A percentile compares a stretch with the other conserved stretches of the same genome.
These are phyloP conservation scores for Siderastrea siderea DNA, from an alignment of 92 coral and sea anemone genomes.

Conservation along the genomic window DNA sequence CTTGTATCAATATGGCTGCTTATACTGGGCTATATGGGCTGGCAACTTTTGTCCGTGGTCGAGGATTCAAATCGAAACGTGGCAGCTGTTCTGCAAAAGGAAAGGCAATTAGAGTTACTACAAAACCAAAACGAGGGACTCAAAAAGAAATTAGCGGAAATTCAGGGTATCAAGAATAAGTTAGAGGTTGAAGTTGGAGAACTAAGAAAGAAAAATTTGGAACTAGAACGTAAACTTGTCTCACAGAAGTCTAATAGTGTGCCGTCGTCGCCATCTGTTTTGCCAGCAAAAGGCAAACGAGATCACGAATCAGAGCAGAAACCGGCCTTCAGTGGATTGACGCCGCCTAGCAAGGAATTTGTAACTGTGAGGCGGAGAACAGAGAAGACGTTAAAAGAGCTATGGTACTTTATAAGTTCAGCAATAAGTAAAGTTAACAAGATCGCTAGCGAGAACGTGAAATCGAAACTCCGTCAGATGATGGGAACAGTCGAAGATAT, in stretches of 20 bases:
- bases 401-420: slow-evolving; percentile 94
- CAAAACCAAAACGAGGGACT: slow-evolving; percentile 70
- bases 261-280: not conserved
- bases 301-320: not conserved
- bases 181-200: slow-evolving; percentile 58
- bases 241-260: slow-evolving; percentile 1
- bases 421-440: slow-evolving; percentile 83
- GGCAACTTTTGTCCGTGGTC: slow-evolving; percentile 79
- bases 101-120: slow-evolving; percentile 73
- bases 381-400: slow-evolving; percentile 85
- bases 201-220: slow-evolving; percentile 55
- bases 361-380: slow-evolving; percentile 78
- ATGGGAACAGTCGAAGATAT: slow-evolving; percentile 76
- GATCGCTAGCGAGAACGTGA: slow-evolving; percentile 26
- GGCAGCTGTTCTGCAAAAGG: slow-evolving; percentile 67
- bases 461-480: slow-evolving; percentile 68
- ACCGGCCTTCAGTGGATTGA: not conserved
- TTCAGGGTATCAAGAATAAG: slow-evolving; percentile 62
- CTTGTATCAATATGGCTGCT: slow-evolving; percentile 82
- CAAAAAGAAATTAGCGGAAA: slow-evolving; percentile 73
- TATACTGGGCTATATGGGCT: slow-evolving; percentile 85
- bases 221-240: slow-evolving; percentile 10
- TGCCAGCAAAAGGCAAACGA: not conserved
- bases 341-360: slow-evolving; percentile 66
- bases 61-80: slow-evolving; percentile 80